These are phyloP conservation scores for Chrysocyon brachyurus DNA, from an alignment of 2,797 vertebrate species.

Conservation along the genomic window DNA sequence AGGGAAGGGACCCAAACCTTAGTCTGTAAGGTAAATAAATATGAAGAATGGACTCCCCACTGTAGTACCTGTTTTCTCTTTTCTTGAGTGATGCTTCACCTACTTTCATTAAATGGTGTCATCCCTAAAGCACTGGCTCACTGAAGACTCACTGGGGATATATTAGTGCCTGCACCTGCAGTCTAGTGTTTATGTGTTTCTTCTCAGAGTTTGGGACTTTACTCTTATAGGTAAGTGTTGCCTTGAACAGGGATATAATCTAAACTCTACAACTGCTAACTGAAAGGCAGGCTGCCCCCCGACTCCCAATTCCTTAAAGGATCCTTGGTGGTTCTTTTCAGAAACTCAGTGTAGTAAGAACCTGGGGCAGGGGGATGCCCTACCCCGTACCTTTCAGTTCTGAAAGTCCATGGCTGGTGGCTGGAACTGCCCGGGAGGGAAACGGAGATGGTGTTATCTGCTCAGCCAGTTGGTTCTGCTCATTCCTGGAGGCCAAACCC, in stretches of 20 bases:
- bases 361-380: not conserved
- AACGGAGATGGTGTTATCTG: conserved; percentile 3
- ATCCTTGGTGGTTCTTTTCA: not conserved
- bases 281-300: not conserved
- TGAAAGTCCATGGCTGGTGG: not conserved
- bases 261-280: not conserved
- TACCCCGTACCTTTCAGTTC: not conserved
- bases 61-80: not conserved
- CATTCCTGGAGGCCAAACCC: not conserved
- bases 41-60: not conserved
- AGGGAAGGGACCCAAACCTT: fast-evolving
- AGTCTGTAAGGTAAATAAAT: not conserved
- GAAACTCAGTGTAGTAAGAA: not conserved
- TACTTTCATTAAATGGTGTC: not conserved
- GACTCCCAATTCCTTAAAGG: not conserved
- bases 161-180: not conserved
- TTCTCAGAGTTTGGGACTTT: not conserved
- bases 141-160: not conserved
- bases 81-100: not conserved
- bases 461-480: not conserved
- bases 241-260: not conserved
- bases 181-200: not conserved
- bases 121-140: not conserved
- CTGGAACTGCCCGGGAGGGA: not conserved
- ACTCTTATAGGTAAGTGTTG: not conserved